Evolutionary conservation across 2,113 vertebrate genomes (phyloP).

Genomic region (Sarotherodon lohbergeri): DNA sequence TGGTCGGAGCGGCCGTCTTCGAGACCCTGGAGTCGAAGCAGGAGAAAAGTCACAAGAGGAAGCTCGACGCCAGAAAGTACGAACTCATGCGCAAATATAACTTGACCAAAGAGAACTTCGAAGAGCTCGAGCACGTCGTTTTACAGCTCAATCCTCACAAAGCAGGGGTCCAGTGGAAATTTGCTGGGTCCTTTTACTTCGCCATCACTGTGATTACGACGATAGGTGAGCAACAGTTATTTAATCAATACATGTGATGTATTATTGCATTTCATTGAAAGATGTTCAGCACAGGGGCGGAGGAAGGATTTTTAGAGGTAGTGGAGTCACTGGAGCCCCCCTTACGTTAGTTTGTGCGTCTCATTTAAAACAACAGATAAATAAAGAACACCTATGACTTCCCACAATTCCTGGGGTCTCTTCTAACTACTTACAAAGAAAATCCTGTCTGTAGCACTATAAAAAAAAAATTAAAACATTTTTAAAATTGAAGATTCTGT

Average conservation of each 20-base stretch:
- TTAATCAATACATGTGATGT: background rate
- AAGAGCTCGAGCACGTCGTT: constrained; percentile 86
- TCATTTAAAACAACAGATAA: background rate
- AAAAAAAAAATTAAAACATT: background rate
- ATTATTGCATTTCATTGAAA: background rate
- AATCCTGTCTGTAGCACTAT: background rate
- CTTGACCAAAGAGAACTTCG: constrained; percentile 84
- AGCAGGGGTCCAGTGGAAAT: constrained; percentile 94
- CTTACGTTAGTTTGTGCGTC: background rate
- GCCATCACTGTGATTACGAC: constrained; percentile 99
- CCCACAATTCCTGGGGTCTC: background rate
- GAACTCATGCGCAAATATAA: constrained; percentile 86
- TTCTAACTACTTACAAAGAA: background rate
- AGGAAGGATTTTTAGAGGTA: background rate
- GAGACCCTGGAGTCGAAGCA: constrained; percentile 90
- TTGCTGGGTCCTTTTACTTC: constrained; percentile 96
- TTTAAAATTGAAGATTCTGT: background rate
- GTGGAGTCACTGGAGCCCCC: background rate
- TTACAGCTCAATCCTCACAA: constrained; percentile 91
- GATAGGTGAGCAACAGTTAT: constrained; percentile 77
- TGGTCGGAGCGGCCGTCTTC: constrained; percentile 93
- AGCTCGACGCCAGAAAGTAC: constrained; percentile 79
- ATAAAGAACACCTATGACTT: background rate
- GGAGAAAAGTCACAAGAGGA: constrained; percentile 81
- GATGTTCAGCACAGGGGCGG: background rate